Evolutionary conservation across 1,140 invertebrate genomes (phyloP), one percentile per base, ranked within the genome.

Genomic region (Lepidurus apus): DNA sequence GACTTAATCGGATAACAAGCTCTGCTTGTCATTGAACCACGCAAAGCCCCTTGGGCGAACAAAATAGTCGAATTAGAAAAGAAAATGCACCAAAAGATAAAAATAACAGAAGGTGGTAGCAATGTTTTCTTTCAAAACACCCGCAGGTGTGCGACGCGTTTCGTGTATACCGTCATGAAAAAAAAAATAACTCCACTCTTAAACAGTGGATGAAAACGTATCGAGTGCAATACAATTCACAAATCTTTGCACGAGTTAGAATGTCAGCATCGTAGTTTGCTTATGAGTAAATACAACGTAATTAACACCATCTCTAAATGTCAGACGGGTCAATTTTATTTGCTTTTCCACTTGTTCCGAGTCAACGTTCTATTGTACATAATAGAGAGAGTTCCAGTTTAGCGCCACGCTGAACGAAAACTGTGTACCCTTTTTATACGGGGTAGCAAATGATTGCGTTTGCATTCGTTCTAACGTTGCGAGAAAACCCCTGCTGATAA

Each of bases 1-100:
- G 53, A 65, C 53, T 65, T 65, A 65, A 65, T 65, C 53, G 53
- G 53, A 65, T 65, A 65, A 65, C 53, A 65, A 21, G 13, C 53
- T 65, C 13, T 13, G 53, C 53, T 65, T 65, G 13, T 65, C 53
- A 65, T 65, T 65, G 53, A 65, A 65, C 53, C 53, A 65, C 6
- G 7, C 6, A 65, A 65, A 65, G 53, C 53, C 17, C 53, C 53
- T 65, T 65, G 53, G 9, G 17, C 21, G 53, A 65, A 21, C 53
- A 65, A 65, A 17, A 65, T 65, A 65, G 13, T 17, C 8, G 9
- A 65, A 65, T 17, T 9, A 65, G 13, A 17, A 65, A 65, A 65
- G 13, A 65, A 65, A 65, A 65, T 17, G 45, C 17, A 10, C 13
- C 21, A 17, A 21, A 65, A 65, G 53, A 65, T 13, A 65, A 65